Evolutionary conservation across 2,797 vertebrate species (phyloP).

Genomic region (Oreochromis grahami): DNA sequence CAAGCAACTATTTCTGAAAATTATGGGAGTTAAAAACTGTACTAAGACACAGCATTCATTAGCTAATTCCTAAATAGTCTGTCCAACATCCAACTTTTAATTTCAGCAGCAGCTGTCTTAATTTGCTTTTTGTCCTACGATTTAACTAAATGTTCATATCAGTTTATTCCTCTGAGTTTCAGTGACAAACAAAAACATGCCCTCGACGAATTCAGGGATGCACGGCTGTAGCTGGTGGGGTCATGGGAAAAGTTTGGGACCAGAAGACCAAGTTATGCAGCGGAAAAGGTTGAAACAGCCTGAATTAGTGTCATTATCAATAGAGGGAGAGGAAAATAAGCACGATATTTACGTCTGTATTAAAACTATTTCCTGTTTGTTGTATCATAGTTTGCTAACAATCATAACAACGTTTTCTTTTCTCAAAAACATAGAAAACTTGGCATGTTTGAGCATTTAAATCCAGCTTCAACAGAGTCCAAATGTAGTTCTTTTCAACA

Average conservation of each 20-base stretch:
- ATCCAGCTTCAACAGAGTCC: neutral
- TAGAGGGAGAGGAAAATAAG: neutral
- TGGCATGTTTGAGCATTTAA: neutral
- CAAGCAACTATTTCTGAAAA: neutral
- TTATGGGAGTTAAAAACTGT: neutral
- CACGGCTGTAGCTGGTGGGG: neutral
- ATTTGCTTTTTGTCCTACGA: neutral
- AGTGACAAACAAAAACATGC: neutral
- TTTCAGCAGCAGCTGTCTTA: neutral
- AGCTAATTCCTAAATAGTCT: neutral
- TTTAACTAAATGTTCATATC: neutral
- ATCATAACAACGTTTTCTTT: neutral
- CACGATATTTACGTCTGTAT: neutral
- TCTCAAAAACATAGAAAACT: neutral
- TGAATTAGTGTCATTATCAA: neutral
- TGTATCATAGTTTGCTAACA: neutral
- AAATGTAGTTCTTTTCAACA: neutral
- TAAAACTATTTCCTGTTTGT: neutral
- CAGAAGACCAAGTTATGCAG: neutral
- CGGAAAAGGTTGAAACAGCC: neutral
- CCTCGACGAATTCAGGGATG: neutral
- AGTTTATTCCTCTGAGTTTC: neutral
- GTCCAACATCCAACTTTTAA: neutral
- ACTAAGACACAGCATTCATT: neutral
- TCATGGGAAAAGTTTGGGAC: constrained; percentile 5